These are phyloP conservation scores for Podiceps cristatus DNA, from an alignment of 2,113 vertebrate species.

Conservation along the genomic window DNA sequence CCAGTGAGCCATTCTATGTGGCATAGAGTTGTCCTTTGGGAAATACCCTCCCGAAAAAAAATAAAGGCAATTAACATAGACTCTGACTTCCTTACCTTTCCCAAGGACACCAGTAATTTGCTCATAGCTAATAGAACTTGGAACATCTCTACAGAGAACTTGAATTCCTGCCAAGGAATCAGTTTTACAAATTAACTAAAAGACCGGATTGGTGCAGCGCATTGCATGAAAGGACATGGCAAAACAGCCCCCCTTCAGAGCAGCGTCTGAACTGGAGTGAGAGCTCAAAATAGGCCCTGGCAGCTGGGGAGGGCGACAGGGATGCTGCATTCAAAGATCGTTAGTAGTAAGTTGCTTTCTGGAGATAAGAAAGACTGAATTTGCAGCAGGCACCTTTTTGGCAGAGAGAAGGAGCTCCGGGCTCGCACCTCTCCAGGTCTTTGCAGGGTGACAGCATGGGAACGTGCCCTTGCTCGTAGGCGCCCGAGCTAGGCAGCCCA, in stretches of 20 bases:
- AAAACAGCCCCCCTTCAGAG: neutral
- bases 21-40: neutral
- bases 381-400: neutral
- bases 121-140: neutral
- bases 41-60: neutral
- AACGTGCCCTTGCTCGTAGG: neutral
- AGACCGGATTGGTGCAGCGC: neutral
- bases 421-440: neutral
- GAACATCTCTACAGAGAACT: neutral
- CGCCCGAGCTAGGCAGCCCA: neutral
- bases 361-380: neutral
- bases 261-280: neutral
- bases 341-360: neutral
- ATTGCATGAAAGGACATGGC: neutral
- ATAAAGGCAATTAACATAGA: neutral
- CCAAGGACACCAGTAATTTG: constrained; percentile 29
- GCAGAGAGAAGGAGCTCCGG: neutral
- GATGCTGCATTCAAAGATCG: neutral
- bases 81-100: neutral
- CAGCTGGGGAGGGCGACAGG: neutral
- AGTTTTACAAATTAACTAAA: neutral
- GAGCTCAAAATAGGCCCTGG: neutral
- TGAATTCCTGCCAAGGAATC: constrained; percentile 9
- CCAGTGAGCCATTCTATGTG: neutral
- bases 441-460: fast-evolving